A percentile compares a stretch with the other conserved stretches of the same genome.
Conservation (phyloP, 2,113 vertebrate genomes). For the Merops nubicus region DNA sequence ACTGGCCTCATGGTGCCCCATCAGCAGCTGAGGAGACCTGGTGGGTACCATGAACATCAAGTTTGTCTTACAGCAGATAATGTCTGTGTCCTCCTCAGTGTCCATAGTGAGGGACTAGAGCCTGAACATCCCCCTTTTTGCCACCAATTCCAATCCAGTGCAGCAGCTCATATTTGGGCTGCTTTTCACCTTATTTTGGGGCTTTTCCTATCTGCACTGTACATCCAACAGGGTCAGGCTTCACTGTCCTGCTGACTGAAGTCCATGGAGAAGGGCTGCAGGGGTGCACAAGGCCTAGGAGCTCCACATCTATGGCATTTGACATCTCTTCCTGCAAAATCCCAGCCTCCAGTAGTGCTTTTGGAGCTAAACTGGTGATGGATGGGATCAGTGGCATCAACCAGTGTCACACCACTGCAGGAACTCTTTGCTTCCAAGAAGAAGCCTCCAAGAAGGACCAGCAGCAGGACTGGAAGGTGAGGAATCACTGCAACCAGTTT, state of each 20-base stretch:
- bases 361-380: accelerated
- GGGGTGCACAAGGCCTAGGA: neutral
- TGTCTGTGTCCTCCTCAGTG: neutral
- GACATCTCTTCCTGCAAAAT: neutral
- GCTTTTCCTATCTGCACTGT: neutral
- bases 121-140: neutral
- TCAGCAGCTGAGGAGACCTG: neutral
- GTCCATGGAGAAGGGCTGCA: accelerated
- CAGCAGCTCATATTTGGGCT: neutral
- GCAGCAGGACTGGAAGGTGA: neutral
- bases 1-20: accelerated
- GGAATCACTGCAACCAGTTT: neutral
- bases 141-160: neutral
- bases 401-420: neutral
- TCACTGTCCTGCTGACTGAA: neutral
- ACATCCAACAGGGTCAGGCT: neutral
- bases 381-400: neutral
- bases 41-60: neutral
- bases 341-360: neutral
- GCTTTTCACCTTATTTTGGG: neutral
- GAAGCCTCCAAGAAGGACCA: neutral
- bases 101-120: neutral
- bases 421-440: neutral
- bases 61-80: accelerated
- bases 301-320: neutral